Percentiles rank a stretch among this genome's conserved stretches.
Conservation (phyloP, 1,140 invertebrate species). For the Drosophila sturtevanti region DNA sequence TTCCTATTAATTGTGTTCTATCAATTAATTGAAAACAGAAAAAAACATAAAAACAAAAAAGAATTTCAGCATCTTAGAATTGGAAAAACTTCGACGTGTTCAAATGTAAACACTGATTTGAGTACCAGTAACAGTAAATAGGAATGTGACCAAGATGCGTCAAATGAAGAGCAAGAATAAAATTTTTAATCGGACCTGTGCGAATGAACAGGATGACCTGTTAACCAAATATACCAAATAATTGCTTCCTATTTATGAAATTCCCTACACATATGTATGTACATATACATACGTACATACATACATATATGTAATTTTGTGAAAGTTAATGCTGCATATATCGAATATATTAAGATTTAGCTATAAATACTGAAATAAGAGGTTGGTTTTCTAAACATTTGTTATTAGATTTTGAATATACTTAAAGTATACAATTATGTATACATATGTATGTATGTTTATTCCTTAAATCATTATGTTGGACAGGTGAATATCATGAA, state of each 20-base stretch:
- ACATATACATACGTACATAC: too few species aligned
- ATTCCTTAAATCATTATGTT: background rate
- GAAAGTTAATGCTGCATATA: too few species aligned
- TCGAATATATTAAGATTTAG: too few species aligned
- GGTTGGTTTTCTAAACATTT: background rate
- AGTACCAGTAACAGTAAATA: background rate
- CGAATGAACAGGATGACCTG: too few species aligned
- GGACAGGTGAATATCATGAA: background rate
- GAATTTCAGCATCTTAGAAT: slow-evolving; percentile 10
- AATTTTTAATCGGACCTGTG: background rate
- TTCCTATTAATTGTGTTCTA: slow-evolving; percentile 66
- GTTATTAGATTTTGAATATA: background rate
- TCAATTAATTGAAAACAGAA: slow-evolving; percentile 67
- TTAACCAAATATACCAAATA: too few species aligned
- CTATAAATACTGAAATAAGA: too few species aligned
- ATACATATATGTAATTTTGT: too few species aligned
- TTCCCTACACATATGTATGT: too few species aligned
- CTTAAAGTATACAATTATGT: too few species aligned
- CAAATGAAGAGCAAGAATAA: background rate
- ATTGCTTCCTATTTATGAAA: too few species aligned
- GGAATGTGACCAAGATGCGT: background rate
- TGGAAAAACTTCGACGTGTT: background rate
- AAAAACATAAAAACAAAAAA: slow-evolving; percentile 47
- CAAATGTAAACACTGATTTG: background rate
- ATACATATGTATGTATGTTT: too few species aligned